A percentile compares a stretch with the other conserved stretches of the same genome.
Evolutionary conservation across 2,888 invertebrate species (phyloP).

Genomic region (Miltochrista miniata): DNA sequence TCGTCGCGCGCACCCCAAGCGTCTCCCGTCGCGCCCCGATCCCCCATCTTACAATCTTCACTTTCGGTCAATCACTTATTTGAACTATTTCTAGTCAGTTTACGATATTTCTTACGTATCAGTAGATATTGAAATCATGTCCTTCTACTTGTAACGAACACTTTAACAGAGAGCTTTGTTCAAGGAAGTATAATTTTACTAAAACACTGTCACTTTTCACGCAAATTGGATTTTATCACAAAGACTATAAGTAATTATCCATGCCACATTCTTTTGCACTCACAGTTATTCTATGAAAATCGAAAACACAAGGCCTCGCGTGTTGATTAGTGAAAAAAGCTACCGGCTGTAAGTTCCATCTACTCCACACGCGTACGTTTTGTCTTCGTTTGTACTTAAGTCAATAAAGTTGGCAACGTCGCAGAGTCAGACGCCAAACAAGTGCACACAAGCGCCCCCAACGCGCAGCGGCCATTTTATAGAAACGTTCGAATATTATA

Average conservation of each 20-base stretch:
- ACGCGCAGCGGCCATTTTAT: conserved; percentile 80
- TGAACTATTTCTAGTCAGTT: conserved; percentile 59
- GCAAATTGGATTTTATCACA: conserved; percentile 62
- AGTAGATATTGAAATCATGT: conserved; percentile 61
- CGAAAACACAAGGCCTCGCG: conserved; percentile 51
- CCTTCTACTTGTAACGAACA: conserved; percentile 39
- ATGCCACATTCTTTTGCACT: conserved; percentile 50
- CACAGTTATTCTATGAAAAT: conserved; percentile 35
- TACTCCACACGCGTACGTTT: conserved; percentile 81
- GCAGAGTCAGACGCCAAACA: conserved; percentile 82
- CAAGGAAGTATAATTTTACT: conserved; percentile 40
- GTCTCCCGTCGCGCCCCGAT: conserved; percentile 81
- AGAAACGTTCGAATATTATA: conserved; percentile 63
- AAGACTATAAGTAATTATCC: conserved; percentile 61
- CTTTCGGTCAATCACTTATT: conserved; percentile 76
- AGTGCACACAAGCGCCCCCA: conserved; percentile 81
- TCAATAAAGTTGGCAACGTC: conserved; percentile 84
- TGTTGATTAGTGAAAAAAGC: conserved; percentile 65
- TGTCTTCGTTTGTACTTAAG: conserved; percentile 78
- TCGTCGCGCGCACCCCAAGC: conserved; percentile 84
- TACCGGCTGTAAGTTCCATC: conserved; percentile 77
- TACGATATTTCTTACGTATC: conserved; percentile 51
- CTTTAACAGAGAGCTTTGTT: conserved; percentile 33
- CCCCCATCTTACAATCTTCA: conserved; percentile 77
- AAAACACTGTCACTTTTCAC: conserved; percentile 49